These are phyloP conservation scores for Oncorhynchus mykiss DNA, from an alignment of 2,113 vertebrate genomes.

Conservation along the genomic window DNA sequence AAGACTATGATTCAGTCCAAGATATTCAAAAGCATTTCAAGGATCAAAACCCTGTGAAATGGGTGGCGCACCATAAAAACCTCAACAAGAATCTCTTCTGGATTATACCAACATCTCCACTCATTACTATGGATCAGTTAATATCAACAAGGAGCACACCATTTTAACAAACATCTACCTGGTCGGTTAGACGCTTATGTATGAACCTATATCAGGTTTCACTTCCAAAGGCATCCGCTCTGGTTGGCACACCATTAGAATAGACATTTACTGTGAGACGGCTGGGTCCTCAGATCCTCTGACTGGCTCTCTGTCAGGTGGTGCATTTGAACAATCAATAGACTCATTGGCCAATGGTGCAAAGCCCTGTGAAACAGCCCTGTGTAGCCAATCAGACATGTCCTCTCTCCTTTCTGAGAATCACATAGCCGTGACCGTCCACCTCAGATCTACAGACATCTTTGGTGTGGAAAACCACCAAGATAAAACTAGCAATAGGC, in stretches of 20 bases:
- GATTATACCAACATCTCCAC: conserved; percentile 26
- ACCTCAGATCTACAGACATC: conserved; percentile 7
- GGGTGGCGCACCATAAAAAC: conserved; percentile 39
- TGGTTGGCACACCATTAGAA: conserved; percentile 33
- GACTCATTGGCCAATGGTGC: conserved; percentile 6
- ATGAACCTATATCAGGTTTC: conserved; percentile 18
- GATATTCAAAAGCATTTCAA: conserved; percentile 32
- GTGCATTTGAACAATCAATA: conserved; percentile 31
- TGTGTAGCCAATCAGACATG: not conserved
- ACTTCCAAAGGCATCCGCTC: conserved; percentile 24
- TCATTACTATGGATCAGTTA: conserved; percentile 54
- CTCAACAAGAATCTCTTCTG: conserved; percentile 31
- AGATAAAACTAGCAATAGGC: not conserved
- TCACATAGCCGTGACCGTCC: conserved; percentile 5
- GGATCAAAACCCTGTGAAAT: conserved; percentile 47
- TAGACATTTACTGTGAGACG: conserved; percentile 37
- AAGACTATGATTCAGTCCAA: conserved; percentile 72
- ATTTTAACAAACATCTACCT: conserved; percentile 29
- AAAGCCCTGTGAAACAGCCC: not conserved
- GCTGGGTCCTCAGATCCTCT: conserved; percentile 18
- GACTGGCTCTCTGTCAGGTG: conserved; percentile 20
- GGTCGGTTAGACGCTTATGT: conserved; percentile 33
- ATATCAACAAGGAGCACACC: not conserved
- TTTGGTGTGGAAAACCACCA: not conserved
- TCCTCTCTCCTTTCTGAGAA: not conserved